These are phyloP conservation scores for Petaurus breviceps DNA, from an alignment of 2,113 vertebrate genomes.

Conservation along the genomic window DNA sequence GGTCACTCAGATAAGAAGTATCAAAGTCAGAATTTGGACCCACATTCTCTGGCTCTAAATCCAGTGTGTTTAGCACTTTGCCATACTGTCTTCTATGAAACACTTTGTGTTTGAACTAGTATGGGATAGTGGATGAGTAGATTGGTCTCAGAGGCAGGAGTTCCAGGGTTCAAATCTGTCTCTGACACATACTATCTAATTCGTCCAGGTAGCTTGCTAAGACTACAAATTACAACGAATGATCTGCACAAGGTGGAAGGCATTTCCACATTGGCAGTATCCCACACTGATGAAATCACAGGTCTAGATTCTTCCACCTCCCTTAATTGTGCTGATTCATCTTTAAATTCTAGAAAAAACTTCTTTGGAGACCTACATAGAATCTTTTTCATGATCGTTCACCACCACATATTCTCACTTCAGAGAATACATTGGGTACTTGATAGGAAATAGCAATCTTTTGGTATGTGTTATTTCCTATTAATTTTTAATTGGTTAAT, in stretches of 20 bases:
- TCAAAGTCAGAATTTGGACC: background rate
- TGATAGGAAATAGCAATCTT: background rate
- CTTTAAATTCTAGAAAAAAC: background rate
- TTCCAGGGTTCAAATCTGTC: background rate
- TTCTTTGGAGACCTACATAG: background rate
- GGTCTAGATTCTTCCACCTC: background rate
- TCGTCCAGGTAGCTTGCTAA: background rate
- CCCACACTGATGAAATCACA: background rate
- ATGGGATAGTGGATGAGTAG: background rate
- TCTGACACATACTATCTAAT: background rate
- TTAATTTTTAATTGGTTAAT: background rate
- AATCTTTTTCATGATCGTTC: background rate
- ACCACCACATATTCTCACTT: background rate
- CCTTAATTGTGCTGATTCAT: background rate
- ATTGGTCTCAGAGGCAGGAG: background rate
- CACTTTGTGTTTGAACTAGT: background rate
- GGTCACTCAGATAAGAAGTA: background rate
- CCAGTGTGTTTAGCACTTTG: rapidly evolving
- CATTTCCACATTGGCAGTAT: background rate
- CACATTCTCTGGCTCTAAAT: background rate
- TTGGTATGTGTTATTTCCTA: background rate
- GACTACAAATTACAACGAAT: background rate
- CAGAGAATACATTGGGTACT: background rate
- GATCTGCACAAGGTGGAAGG: background rate
- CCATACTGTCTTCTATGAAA: background rate